A percentile compares a stretch with the other conserved stretches of the same genome.
phyloP scores from a whole-genome alignment of 2,113 vertebrate genomes.

The Alaudala cheleensis region DNA sequence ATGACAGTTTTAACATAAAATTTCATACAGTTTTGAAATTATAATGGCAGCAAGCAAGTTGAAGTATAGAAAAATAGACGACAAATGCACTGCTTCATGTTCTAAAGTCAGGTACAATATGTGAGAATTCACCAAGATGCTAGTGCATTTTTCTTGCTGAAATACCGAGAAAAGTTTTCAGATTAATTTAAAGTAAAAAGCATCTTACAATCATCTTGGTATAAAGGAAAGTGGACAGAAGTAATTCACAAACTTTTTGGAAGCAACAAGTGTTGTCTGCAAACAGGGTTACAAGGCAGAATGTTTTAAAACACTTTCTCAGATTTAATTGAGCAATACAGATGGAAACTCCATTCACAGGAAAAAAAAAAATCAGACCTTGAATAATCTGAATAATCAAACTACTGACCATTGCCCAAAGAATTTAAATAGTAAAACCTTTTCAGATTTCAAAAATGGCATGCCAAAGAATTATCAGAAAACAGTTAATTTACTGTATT shows the following conservation, averaged over 20 bases:
- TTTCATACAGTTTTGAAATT: not conserved
- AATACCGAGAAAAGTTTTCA: not conserved
- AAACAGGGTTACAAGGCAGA: not conserved
- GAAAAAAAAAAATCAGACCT: not conserved
- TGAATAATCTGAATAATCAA: not conserved
- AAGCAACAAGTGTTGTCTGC: not conserved
- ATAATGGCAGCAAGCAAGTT: not conserved
- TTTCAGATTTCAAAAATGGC: not conserved
- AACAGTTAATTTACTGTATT: not conserved
- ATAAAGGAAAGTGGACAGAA: not conserved
- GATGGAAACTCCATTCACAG: not conserved
- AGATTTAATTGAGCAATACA: not conserved
- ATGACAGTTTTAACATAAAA: not conserved
- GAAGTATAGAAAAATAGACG: not conserved
- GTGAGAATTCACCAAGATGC: not conserved
- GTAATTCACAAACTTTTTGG: not conserved
- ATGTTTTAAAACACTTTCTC: not conserved
- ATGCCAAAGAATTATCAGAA: not conserved
- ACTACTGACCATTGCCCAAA: not conserved
- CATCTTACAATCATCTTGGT: not conserved
- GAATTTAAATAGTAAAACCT: not conserved
- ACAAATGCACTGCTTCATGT: accelerated
- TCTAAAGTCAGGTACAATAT: not conserved
- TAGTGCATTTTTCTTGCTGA: not conserved
- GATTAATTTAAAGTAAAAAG: not conserved